Percentiles rank a stretch among this genome's conserved stretches.
These are phyloP conservation scores for Talpa occidentalis DNA, from an alignment of 2,113 vertebrate species.

Conservation along the genomic window DNA sequence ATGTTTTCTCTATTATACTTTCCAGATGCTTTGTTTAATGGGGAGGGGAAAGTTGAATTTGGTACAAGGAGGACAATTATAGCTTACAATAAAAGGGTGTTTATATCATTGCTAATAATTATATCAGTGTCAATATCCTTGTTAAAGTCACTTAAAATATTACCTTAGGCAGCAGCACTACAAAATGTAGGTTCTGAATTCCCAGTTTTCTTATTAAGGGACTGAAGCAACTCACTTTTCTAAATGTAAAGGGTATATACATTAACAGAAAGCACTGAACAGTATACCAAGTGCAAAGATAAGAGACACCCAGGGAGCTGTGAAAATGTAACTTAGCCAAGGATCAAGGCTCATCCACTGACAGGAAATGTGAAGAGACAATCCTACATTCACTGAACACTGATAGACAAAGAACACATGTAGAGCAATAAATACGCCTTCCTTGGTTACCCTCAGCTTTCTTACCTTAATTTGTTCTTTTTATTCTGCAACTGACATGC, in stretches of 20 bases:
- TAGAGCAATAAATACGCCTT: neutral
- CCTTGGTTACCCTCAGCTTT: neutral
- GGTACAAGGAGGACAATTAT: neutral
- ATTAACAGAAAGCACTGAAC: neutral
- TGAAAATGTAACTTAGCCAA: neutral
- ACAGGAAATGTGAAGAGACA: conserved; percentile 3
- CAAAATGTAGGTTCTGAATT: neutral
- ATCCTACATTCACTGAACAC: neutral
- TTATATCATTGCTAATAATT: conserved; percentile 51
- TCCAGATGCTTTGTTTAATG: neutral
- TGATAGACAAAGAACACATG: neutral
- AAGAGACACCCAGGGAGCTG: neutral
- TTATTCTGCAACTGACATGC: neutral
- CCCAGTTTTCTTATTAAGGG: neutral
- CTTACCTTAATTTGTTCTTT: neutral
- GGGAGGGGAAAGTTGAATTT: neutral
- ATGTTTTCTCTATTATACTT: neutral
- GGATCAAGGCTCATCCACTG: neutral
- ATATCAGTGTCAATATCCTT: conserved; percentile 22
- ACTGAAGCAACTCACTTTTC: neutral
- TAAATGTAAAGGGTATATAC: neutral
- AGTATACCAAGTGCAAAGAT: neutral
- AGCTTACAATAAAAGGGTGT: conserved; percentile 7
- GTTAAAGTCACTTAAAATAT: conserved; percentile 36
- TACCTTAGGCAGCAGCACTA: neutral